Conservation (phyloP, 2,113 vertebrate species). For the Chaetodon auriga region DNA sequence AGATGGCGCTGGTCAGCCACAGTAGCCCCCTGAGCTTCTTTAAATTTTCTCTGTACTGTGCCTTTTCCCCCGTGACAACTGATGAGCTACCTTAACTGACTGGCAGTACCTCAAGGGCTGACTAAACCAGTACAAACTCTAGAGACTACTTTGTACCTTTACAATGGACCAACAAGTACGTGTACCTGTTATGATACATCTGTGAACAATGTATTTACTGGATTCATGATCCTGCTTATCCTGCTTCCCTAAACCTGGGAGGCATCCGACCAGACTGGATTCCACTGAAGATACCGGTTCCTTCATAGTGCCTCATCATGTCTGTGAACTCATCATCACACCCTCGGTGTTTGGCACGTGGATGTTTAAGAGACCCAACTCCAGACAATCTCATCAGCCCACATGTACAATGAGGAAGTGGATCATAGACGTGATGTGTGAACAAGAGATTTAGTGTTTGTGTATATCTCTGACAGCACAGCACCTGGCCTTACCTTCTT, state of each 20-base stretch:
- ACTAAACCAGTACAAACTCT: not conserved
- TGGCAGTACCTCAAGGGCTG: not conserved
- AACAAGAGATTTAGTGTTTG: conserved; percentile 17
- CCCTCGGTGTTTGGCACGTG: not conserved
- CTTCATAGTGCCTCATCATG: not conserved
- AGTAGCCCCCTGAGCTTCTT: too few species aligned
- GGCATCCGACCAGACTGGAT: conserved; percentile 55
- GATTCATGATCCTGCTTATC: conserved; percentile 32
- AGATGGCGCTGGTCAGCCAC: too few species aligned
- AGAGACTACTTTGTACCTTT: not conserved
- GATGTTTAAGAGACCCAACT: not conserved
- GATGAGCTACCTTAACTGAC: too few species aligned
- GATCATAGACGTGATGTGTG: not conserved
- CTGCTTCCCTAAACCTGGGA: conserved; percentile 26
- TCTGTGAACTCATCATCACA: conserved; percentile 35
- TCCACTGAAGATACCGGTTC: not conserved
- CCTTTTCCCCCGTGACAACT: not conserved
- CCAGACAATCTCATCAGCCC: not conserved
- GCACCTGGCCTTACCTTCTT: conserved; percentile 43
- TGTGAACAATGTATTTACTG: not conserved
- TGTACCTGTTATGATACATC: not conserved
- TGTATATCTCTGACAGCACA: conserved; percentile 42
- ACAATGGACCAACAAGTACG: not conserved
- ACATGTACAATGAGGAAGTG: too few species aligned
- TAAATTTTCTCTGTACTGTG: too few species aligned